Evolutionary conservation across 2,113 vertebrate genomes (phyloP), one percentile per base, ranked within the genome.

Genomic region (Megalops atlanticus): DNA sequence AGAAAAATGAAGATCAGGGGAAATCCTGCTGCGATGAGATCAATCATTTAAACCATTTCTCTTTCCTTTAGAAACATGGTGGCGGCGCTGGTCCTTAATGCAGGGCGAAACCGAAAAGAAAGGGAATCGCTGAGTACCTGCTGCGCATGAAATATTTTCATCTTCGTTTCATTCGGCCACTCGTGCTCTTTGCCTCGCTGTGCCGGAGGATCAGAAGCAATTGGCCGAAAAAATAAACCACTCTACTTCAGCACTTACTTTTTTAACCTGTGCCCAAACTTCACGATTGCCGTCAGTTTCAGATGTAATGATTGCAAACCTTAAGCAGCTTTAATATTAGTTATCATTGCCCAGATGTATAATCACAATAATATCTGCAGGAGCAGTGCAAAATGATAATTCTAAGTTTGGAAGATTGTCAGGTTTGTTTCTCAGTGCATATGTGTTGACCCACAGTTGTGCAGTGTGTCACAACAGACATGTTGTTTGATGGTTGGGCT

Each of bases 31-130:
- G 68, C 6, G n/a, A 45, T 0, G 18, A 80, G 77, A 85, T 86
- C 80, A 83, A 77, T 86, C 80, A 75, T 76, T 80, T 72, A 72
- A 43, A 52, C 47, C 41, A n/a, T 31, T 83, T 82, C 38, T 69
- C 54, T 80, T 31, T 68, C 36, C 38, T 16, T 18, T 80, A 68
- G 52, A 81, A 77, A 86, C 79, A 74, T 35, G 49, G 33, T 45
- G 35, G 69, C 85, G 21, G 54, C 71, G 36, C 14, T 68, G 47
- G 76, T 81, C 72, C 80, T 75, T 45, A 84, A 74, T 27, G 82
- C 21, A 49, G 27, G 16, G n/a, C 2, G 72, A 14, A 45, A 10
- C 21, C 45, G 82, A 76, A 81, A 64, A 58, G 7, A 7, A 75
- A 58, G 2, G n/a, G 47, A 71, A 77, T n/a, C 38, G 43, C 54